These are phyloP conservation scores for Macaria liturata DNA, from an alignment of 2,888 invertebrate genomes.

Conservation along the genomic window DNA sequence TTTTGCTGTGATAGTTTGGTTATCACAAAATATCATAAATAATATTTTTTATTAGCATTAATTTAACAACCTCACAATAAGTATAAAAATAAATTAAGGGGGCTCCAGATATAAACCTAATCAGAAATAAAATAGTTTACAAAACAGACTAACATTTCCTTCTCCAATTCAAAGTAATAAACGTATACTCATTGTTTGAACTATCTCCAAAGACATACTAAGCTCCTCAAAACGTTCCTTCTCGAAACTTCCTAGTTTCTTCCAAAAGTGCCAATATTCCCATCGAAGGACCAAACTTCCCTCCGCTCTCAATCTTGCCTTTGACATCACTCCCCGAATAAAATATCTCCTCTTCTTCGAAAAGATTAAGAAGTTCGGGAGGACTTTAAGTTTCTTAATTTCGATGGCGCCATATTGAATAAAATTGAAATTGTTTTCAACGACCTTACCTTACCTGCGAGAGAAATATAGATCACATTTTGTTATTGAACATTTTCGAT, in stretches of 20 bases:
- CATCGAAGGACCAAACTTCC: slow-evolving; percentile 21
- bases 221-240: too few species aligned
- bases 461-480: slow-evolving; percentile 23
- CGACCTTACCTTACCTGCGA: slow-evolving; percentile 38
- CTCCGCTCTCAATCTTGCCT: slow-evolving; percentile 38
- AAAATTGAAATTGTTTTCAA: slow-evolving; percentile 53
- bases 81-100: too few species aligned
- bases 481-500: slow-evolving; percentile 17
- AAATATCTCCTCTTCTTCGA: slow-evolving; percentile 59
- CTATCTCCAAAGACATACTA: too few species aligned
- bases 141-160: too few species aligned
- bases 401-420: slow-evolving; percentile 51
- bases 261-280: slow-evolving; percentile 8
- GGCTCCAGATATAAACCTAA: too few species aligned
- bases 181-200: too few species aligned
- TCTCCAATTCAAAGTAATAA: too few species aligned
- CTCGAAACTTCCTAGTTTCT: not conserved
- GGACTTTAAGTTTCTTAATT: slow-evolving; percentile 66
- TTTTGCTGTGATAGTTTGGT: too few species aligned
- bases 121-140: too few species aligned
- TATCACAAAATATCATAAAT: too few species aligned
- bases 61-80: too few species aligned
- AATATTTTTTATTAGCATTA: too few species aligned
- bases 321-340: slow-evolving; percentile 52
- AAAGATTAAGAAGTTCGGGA: slow-evolving; percentile 62